Base-by-base conservation (phyloP, 2,113 vertebrate genomes). In the Poecilia latipinna region DNA sequence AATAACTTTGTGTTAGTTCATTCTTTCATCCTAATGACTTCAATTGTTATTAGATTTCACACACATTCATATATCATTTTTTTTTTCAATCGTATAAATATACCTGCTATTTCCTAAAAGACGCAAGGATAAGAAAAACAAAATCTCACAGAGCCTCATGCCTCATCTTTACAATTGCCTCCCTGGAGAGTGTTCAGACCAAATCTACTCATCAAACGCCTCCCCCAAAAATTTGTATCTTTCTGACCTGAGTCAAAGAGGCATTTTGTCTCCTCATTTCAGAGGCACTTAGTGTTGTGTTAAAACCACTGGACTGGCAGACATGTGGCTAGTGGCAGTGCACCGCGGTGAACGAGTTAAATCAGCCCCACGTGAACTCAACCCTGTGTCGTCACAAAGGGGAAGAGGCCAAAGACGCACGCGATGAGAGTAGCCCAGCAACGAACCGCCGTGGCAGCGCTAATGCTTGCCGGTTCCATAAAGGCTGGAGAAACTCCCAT, bases 271-370 rank as follows among this genome's bases (percentile, higher is more conserved):
- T 84, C 73, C 68, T 87, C 66, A 63, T 84, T 91, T 94, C 92
- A 92, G 79, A 75, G 82, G 79, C 80, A 88, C 77, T 93, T 88
- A 90, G 83, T 80, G 69, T 90, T 79, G 86, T 64, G 67, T 82
- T 82, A 67, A 79, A 77, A 71, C 85, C 37, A 68, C 76, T 57
- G 83, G 83, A 79, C 86, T 94, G 94, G 91, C 93, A 93, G 90
- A 88, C 88, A 91, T 86, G 83, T 90, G 86, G 89, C 79, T 88
- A 85, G 90, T 91, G 90, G 88, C 90, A 90, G 88, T 78, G 83
- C 75, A 92, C 91, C 86, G 92, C 66, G 72, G 93, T 82, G 92
- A 94, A 93, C 72, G 90, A 93, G 93, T 95, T 94, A 93, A 94
- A 93, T 93, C 93, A 93, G 88, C 82, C 79, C 70, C 89, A 79